Percentiles rank a stretch among this genome's conserved stretches.
Conservation (phyloP, 2,797 vertebrate genomes). For the Eutrigla gurnardus region DNA sequence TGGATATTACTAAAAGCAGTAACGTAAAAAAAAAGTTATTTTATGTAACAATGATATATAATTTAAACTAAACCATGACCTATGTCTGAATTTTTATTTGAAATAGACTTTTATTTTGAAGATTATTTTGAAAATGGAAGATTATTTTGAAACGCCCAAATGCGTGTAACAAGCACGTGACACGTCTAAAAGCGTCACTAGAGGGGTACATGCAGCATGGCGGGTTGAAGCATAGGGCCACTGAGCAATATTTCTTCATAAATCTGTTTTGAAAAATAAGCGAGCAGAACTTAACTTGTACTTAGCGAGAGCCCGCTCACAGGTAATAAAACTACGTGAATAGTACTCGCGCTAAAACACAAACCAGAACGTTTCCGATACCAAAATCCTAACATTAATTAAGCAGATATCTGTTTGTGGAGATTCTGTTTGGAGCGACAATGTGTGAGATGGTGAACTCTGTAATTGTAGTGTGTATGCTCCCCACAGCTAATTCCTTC, state of each 20-base stretch:
- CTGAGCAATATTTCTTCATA: not conserved
- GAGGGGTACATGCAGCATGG: not conserved
- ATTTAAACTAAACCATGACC: not conserved
- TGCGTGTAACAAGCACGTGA: not conserved
- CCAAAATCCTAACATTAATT: not conserved
- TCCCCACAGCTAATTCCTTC: conserved; percentile 7
- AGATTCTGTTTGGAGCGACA: not conserved
- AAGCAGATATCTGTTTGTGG: not conserved
- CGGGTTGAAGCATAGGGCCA: not conserved
- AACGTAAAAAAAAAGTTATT: not conserved
- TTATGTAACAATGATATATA: not conserved
- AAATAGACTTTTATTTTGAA: too few species aligned
- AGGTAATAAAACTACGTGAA: not conserved
- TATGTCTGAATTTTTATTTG: too few species aligned
- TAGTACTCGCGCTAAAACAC: not conserved
- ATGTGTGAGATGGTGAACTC: not conserved
- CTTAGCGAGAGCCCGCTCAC: not conserved
- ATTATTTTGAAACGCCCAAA: not conserved
- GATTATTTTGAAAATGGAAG: not conserved
- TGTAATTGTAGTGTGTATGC: conserved; percentile 9
- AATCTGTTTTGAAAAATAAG: not conserved
- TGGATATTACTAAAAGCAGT: not conserved
- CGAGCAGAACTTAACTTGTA: too few species aligned
- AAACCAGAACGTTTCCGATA: not conserved
- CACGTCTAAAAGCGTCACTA: not conserved